These are phyloP conservation scores for Nymphalis io DNA, from an alignment of 1,140 invertebrate species.

Conservation along the genomic window DNA sequence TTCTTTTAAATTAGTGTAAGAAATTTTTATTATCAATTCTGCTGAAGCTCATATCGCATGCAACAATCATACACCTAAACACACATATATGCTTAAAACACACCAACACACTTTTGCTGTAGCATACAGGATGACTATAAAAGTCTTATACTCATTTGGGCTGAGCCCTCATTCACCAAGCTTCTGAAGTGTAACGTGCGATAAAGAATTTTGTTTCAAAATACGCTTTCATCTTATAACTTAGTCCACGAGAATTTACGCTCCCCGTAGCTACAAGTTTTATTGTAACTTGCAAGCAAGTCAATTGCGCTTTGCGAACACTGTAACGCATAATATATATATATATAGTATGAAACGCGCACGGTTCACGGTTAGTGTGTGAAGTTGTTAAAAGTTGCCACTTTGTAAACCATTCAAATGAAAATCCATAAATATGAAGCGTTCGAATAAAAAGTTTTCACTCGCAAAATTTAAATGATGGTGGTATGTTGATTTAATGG, in stretches of 20 bases:
- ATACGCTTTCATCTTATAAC: conserved; percentile 23
- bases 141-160: too few relatives aligned
- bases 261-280: conserved; percentile 54
- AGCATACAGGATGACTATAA: too few relatives aligned
- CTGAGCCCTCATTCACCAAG: too few relatives aligned
- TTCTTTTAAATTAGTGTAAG: too few relatives aligned
- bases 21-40: too few relatives aligned
- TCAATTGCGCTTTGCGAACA: conserved; percentile 59
- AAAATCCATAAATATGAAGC: conserved; percentile 39
- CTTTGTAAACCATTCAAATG: conserved; percentile 33
- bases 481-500: conserved; percentile 15
- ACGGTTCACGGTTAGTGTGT: conserved; percentile 29
- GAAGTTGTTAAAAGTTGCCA: conserved; percentile 41
- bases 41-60: too few relatives aligned
- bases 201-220: not conserved
- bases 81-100: too few relatives aligned
- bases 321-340: conserved; percentile 49
- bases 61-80: too few relatives aligned
- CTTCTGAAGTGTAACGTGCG: not conserved
- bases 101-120: too few relatives aligned
- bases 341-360: conserved; percentile 8
- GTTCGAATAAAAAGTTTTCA: conserved; percentile 23
- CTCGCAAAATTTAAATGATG: conserved; percentile 14
- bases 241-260: conserved; percentile 39
- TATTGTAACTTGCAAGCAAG: conserved; percentile 65